Evolutionary conservation across 2,113 vertebrate genomes (phyloP).

Genomic region (Axis porcinus): DNA sequence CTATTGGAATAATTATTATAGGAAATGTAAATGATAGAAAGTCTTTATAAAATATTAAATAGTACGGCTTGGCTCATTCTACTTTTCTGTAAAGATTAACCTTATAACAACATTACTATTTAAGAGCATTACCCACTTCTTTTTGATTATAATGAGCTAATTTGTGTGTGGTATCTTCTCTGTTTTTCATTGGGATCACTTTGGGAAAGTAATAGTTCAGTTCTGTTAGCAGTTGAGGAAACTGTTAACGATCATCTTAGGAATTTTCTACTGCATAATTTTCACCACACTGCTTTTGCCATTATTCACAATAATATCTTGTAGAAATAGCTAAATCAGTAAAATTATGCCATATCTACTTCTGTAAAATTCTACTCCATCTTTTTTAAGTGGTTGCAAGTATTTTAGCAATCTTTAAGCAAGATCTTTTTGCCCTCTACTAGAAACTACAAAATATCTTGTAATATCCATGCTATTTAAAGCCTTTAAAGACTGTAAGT

Average conservation of each 20-base stretch:
- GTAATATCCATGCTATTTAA: neutral
- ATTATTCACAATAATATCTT: neutral
- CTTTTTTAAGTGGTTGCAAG: neutral
- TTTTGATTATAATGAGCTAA: neutral
- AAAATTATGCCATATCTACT: neutral
- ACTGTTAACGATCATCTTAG: neutral
- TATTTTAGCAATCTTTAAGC: neutral
- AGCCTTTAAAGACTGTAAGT: neutral
- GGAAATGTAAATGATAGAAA: neutral
- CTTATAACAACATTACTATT: neutral
- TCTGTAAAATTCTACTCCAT: neutral
- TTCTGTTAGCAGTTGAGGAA: conserved; percentile 2
- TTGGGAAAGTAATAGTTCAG: neutral
- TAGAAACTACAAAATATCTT: neutral
- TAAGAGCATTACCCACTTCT: neutral
- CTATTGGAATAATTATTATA: neutral
- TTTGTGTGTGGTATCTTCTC: neutral
- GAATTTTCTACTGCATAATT: neutral
- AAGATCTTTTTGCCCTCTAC: neutral
- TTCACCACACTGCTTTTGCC: neutral
- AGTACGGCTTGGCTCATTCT: neutral
- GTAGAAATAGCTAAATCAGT: neutral
- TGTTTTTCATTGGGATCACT: neutral
- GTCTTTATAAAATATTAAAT: neutral
- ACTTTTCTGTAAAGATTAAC: conserved; percentile 6